Base-by-base conservation (phyloP, 1,140 invertebrate genomes). In the Listronotus bonariensis region DNA sequence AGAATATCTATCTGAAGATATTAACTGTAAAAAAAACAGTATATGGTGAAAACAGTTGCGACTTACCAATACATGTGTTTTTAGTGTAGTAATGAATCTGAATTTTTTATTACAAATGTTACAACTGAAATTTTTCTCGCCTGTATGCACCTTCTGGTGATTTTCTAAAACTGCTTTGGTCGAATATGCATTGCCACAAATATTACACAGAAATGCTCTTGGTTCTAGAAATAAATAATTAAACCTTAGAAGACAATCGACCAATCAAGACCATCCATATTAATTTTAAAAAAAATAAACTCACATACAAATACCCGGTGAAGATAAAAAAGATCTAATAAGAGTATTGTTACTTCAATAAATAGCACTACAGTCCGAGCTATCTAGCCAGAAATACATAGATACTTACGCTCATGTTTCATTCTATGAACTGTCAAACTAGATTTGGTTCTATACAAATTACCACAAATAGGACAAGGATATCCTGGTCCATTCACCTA, bases 41-140 rank as follows among this genome's bases (percentile, higher is more conserved):
- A n/a, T n/a, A n/a, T n/a, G n/a, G n/a, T n/a, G n/a, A n/a, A n/a
- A 26, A 26, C 1, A 26, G 5, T 26, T 26, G 20, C 20, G 2
- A 26, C 54, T 51, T 53, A 59, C 64, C 56, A 66, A 43, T n/a
- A 32, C 12, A 18, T 65, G 62, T 17, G 62, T 76, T 34, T 73
- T 76, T 31, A 78, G 58, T 26, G 81, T 80, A 54, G 78, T 79
- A 0, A 79, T 78, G 4, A 79, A 78, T 42, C 80, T 77, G 54
- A 82, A 82, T 4, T 73, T 76, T 53, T 70, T 73, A 12, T 46
- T 36, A 51, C 72, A 73, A 48, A 45, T 51, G 7, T 31, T 32
- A 67, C 62, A 76, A 56, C 55, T 72, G 68, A 55, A 75, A 61
- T 68, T 73, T 38, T 65, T 70, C 43, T 75, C 74, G 10, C 72